Evolutionary conservation across 2,113 vertebrate genomes (phyloP), one percentile per base, ranked within the genome.

Genomic region (Callipepla squamata): DNA sequence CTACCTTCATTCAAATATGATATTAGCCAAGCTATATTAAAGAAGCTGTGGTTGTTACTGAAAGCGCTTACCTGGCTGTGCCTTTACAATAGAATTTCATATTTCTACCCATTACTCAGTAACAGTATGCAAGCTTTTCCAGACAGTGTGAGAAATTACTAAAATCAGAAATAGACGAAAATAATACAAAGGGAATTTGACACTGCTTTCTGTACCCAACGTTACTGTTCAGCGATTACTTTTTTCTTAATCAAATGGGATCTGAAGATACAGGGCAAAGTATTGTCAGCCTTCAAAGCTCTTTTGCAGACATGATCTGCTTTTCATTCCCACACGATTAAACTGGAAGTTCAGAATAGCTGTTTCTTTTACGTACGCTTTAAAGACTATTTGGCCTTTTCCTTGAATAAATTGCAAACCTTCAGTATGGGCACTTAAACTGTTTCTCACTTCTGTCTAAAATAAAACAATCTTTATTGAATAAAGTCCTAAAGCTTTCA

Each of bases 311-410:
- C 15, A 23, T 19, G 14, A 20, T 75, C 13, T 8, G 12, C n/a
- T 63, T 80, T 40, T n/a, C 51, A n/a, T 78, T 90, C 30, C 8
- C 36, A n/a, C 5, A 26, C 22, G 13, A 72, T 77, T 74, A 30
- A 90, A 68, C 13, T 44, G 34, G 26, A 76, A 89, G 65, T 76
- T 58, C 15, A 66, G 53, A 81, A 32, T 48, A 76, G 67, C 16
- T 1, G 0, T 42, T 82, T 68, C 53, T 10, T 63, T 90, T 55
- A 30, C 11, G 44, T 59, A 73, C 0, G 0, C 4, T 82, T 82
- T 47, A 63, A 69, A 83, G 23, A 50, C 53, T 69, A 20, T 58
- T 87, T 83, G n/a, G 82, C 11, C 14, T 74, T 47, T 45, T 77
- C 42, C 28, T 68, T 59, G 12, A 66, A 76, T 59, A 80, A 44